A percentile compares a stretch with the other conserved stretches of the same genome.
phyloP scores from a whole-genome alignment of 2,113 vertebrate genomes.

The Serilophus lunatus region DNA sequence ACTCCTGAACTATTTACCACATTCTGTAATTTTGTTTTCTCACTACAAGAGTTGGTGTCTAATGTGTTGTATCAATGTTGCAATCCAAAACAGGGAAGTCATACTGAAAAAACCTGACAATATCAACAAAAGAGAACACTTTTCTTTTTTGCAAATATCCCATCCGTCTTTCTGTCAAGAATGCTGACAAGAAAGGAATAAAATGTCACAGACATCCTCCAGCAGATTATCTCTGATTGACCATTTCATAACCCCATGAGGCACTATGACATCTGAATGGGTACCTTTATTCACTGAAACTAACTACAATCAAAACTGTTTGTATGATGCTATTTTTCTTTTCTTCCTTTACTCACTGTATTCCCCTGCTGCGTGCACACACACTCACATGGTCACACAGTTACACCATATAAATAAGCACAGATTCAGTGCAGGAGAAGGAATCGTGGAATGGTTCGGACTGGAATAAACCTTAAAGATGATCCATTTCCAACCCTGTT shows the following conservation, averaged over 20 bases:
- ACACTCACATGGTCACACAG: background rate
- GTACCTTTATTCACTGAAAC: background rate
- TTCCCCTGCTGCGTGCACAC: background rate
- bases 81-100: background rate
- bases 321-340: background rate
- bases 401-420: background rate
- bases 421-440: background rate
- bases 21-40: background rate
- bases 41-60: background rate
- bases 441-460: background rate
- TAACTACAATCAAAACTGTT: background rate
- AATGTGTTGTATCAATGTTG: accelerated
- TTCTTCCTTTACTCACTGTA: background rate
- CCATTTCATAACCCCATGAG: background rate
- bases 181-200: background rate
- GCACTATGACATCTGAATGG: background rate
- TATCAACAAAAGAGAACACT: background rate
- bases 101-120: background rate
- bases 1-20: background rate
- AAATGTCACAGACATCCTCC: background rate
- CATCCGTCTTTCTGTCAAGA: background rate
- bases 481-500: background rate
- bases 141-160: background rate
- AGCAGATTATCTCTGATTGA: background rate
- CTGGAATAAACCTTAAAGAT: background rate